Conservation (phyloP, 2,888 invertebrate species). For the Nemotelus nigrinus region DNA sequence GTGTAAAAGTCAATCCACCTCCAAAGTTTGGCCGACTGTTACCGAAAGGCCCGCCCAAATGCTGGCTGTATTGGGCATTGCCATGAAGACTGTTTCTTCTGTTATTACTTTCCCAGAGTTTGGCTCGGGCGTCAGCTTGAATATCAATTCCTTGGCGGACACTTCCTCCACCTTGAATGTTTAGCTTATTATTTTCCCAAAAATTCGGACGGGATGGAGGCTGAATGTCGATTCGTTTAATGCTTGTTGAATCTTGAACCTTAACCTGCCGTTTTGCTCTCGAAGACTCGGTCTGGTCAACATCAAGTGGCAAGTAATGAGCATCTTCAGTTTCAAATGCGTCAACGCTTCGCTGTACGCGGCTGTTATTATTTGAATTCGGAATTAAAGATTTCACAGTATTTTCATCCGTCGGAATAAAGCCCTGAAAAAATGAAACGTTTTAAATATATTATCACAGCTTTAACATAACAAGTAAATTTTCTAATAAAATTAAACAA, state of each 20-base stretch:
- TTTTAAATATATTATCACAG: not conserved
- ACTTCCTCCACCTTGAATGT: slow-evolving; percentile 6
- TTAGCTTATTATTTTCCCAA: not conserved
- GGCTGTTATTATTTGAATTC: no score
- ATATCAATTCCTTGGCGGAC: not conserved
- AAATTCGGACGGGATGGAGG: no score
- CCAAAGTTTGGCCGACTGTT: slow-evolving; percentile 21
- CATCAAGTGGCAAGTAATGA: no score
- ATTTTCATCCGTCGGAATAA: slow-evolving; percentile 9
- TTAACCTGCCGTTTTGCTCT: not conserved
- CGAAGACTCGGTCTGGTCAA: not conserved
- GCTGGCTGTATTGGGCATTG: not conserved
- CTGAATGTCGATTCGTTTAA: no score
- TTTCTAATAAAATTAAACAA: not conserved
- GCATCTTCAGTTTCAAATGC: no score
- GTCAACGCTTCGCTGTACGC: no score
- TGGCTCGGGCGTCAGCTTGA: not conserved
- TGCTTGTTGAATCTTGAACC: not conserved
- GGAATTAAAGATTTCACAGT: not conserved
- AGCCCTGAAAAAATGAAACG: not conserved
- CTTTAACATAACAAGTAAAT: not conserved
- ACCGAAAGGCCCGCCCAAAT: slow-evolving; percentile 12
- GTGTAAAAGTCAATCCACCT: slow-evolving; percentile 26
- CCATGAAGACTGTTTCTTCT: not conserved
- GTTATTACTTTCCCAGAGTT: slow-evolving; percentile 22